Evolutionary conservation across 2,113 vertebrate genomes (phyloP).

Genomic region (Leucopsar rothschildi): DNA sequence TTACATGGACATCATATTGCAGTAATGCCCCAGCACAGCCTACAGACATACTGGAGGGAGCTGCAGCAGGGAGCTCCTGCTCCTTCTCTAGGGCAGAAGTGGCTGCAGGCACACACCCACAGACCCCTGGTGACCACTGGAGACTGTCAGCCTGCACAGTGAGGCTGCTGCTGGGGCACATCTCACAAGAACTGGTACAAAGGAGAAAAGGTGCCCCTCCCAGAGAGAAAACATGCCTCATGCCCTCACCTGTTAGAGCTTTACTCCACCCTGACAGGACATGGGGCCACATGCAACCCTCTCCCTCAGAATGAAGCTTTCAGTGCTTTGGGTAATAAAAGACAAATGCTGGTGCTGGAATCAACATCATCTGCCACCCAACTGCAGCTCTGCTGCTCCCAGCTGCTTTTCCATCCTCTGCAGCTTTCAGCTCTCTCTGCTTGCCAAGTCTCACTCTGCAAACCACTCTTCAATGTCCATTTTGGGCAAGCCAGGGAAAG

Average conservation of each 20-base stretch:
- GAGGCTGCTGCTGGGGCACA: neutral
- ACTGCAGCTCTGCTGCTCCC: neutral
- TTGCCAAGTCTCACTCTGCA: neutral
- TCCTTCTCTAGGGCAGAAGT: neutral
- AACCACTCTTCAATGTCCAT: neutral
- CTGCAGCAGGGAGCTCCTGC: neutral
- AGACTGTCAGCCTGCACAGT: neutral
- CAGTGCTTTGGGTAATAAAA: neutral
- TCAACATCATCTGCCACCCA: neutral
- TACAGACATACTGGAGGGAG: neutral
- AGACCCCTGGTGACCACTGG: neutral
- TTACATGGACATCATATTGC: accelerated
- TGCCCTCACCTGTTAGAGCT: neutral
- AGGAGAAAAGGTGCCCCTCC: neutral
- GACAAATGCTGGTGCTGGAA: neutral
- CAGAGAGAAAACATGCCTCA: neutral
- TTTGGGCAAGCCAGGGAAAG: neutral
- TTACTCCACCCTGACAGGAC: neutral
- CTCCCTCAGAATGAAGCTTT: neutral
- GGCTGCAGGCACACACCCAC: neutral
- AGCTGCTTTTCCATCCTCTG: neutral
- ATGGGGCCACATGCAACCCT: neutral
- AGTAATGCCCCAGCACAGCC: neutral
- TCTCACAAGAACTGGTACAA: neutral
- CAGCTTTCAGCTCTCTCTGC: neutral